These are phyloP conservation scores for Chalcis sispes DNA, from an alignment of 2,888 invertebrate species.

Conservation along the genomic window DNA sequence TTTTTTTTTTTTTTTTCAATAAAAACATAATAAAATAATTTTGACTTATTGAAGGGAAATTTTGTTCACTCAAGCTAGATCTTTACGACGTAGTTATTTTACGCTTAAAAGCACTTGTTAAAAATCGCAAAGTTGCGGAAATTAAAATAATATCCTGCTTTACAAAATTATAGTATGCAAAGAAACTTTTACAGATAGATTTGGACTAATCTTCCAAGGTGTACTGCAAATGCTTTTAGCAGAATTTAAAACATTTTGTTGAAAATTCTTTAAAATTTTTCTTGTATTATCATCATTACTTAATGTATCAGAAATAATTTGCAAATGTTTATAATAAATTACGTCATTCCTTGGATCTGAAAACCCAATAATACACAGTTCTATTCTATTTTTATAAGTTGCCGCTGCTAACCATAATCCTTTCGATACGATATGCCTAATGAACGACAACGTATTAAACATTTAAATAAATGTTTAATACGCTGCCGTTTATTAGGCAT, in stretches of 20 bases:
- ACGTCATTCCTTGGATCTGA: slow-evolving; percentile 55
- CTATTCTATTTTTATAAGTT: slow-evolving; percentile 53
- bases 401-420: slow-evolving; percentile 60
- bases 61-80: too few relatives aligned
- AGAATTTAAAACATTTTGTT: slow-evolving; percentile 55
- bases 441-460: slow-evolving; percentile 50
- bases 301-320: slow-evolving; percentile 56
- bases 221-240: slow-evolving; percentile 52
- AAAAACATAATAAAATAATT: too few relatives aligned
- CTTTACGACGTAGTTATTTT: too few relatives aligned
- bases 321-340: slow-evolving; percentile 59
- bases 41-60: too few relatives aligned
- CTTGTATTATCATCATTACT: slow-evolving; percentile 38
- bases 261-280: slow-evolving; percentile 53
- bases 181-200: slow-evolving; percentile 37
- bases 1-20: too few relatives aligned
- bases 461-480: slow-evolving; percentile 57
- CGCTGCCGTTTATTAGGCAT: slow-evolving; percentile 39
- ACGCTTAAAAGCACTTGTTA: too few relatives aligned
- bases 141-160: too few relatives aligned
- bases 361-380: slow-evolving; percentile 58
- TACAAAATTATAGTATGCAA: slow-evolving; percentile 47
- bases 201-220: slow-evolving; percentile 51
- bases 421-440: slow-evolving; percentile 18
- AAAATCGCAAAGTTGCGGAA: too few relatives aligned